A percentile compares a stretch with the other conserved stretches of the same genome.
These are phyloP conservation scores for Nomada ruficornis DNA, from an alignment of 2,888 invertebrate genomes.

Conservation along the genomic window DNA sequence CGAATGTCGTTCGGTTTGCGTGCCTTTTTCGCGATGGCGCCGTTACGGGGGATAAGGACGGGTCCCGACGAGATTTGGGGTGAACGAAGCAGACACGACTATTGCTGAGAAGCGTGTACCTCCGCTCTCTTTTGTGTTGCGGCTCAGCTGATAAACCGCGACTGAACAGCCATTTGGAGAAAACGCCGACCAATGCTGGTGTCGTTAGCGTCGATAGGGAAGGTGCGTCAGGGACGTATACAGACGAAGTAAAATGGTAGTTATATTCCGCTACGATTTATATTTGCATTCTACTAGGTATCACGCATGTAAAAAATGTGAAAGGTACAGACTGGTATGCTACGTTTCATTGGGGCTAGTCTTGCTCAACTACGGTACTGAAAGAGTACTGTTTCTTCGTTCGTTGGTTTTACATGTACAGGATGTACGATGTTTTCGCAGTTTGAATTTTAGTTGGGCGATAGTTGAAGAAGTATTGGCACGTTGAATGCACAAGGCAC, in stretches of 20 bases:
- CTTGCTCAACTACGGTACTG: too few species aligned
- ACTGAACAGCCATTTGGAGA: conserved; percentile 53
- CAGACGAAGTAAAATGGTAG: not conserved
- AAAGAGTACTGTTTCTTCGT: not conserved
- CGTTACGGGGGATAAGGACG: conserved; percentile 15
- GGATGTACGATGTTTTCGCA: not conserved
- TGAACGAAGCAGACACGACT: conserved; percentile 39
- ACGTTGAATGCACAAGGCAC: too few species aligned
- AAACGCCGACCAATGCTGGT: conserved; percentile 16
- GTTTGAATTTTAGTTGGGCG: not conserved
- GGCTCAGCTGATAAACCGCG: conserved; percentile 64
- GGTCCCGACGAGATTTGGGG: conserved; percentile 24
- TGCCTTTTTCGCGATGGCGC: not conserved
- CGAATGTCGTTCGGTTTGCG: not conserved
- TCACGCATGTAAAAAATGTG: too few species aligned
- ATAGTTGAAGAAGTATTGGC: not conserved
- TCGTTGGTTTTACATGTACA: not conserved
- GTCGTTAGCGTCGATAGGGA: conserved; percentile 29
- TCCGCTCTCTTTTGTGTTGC: conserved; percentile 39
- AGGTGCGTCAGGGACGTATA: conserved; percentile 28
- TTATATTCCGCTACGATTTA: not conserved
- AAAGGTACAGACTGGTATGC: too few species aligned
- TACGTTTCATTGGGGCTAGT: too few species aligned
- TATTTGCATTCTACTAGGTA: too few species aligned
- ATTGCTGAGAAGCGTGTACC: conserved; percentile 20